Percentiles rank a stretch among this genome's conserved stretches.
Conservation (phyloP, 2,113 vertebrate genomes). For the Thinocorus orbignyianus region DNA sequence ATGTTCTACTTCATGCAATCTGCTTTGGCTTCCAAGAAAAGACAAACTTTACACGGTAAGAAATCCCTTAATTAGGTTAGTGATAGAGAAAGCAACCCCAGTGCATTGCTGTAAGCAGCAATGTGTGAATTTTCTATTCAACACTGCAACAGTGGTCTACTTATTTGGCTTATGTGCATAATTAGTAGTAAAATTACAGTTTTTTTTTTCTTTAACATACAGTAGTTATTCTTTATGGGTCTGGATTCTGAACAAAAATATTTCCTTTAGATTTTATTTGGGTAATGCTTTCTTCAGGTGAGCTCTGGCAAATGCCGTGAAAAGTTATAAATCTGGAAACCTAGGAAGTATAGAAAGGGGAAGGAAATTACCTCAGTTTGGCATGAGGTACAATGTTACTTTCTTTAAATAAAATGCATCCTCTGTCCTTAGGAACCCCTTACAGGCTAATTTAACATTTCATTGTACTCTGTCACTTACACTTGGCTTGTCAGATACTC, state of each 20-base stretch:
- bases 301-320: constrained; percentile 61
- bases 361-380: constrained; percentile 82
- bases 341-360: constrained; percentile 72
- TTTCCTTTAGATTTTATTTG: constrained; percentile 75
- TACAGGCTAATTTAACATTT: constrained; percentile 51
- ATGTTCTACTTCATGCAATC: background rate
- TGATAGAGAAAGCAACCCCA: background rate
- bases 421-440: constrained; percentile 69
- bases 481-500: constrained; percentile 8
- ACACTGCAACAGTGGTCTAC: constrained; percentile 58
- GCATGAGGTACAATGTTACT: constrained; percentile 71
- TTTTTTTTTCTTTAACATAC: constrained; percentile 39
- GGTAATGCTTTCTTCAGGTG: constrained; percentile 76
- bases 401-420: constrained; percentile 81
- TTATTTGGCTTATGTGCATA: constrained; percentile 62
- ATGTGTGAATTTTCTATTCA: constrained; percentile 55
- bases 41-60: background rate
- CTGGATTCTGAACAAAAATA: constrained; percentile 76
- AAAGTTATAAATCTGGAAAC: constrained; percentile 73
- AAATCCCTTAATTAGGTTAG: background rate
- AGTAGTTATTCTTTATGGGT: constrained; percentile 76
- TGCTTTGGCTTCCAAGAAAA: constrained; percentile 17
- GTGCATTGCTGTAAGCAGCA: background rate
- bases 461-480: constrained; percentile 64
- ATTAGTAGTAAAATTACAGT: constrained; percentile 71